phyloP scores from a whole-genome alignment of 2,888 invertebrate species.

The Conistra vaccinii region DNA sequence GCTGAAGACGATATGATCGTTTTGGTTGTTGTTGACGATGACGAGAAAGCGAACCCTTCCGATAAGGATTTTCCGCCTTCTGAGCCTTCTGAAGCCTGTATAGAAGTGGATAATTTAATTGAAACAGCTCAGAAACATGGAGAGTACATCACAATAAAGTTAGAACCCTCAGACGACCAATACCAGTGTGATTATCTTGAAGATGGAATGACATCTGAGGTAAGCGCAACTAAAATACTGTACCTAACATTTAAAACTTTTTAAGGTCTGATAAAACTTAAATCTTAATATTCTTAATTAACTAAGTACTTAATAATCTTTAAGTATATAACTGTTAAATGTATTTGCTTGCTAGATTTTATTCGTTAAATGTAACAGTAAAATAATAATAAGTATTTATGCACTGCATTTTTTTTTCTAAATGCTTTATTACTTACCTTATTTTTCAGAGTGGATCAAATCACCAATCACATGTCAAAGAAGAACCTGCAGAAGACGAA shows the following conservation, averaged over 20 bases:
- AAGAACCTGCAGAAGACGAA: conserved; percentile 20
- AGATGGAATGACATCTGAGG: conserved; percentile 41
- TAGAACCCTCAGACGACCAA: conserved; percentile 40
- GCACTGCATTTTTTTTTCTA: neutral
- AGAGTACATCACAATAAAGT: conserved; percentile 65
- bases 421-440: neutral
- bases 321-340: no score
- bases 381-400: neutral
- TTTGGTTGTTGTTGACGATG: conserved; percentile 66
- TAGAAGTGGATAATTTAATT: conserved; percentile 68
- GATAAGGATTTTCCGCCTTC: conserved; percentile 65
- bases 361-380: neutral
- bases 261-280: no score
- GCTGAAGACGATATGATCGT: conserved; percentile 70
- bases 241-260: neutral
- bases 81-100: conserved; percentile 52
- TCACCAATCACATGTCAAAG: conserved; percentile 20
- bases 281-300: no score
- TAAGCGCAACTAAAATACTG: neutral
- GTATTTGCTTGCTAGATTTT: conserved; percentile 4
- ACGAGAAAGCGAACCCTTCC: conserved; percentile 56
- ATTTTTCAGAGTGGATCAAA: conserved; percentile 4
- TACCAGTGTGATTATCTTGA: conserved; percentile 58
- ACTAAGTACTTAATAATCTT: no score
- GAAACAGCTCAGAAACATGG: conserved; percentile 73